These are phyloP conservation scores for Sarotherodon lohbergeri DNA, from an alignment of 2,113 vertebrate species.

Conservation along the genomic window DNA sequence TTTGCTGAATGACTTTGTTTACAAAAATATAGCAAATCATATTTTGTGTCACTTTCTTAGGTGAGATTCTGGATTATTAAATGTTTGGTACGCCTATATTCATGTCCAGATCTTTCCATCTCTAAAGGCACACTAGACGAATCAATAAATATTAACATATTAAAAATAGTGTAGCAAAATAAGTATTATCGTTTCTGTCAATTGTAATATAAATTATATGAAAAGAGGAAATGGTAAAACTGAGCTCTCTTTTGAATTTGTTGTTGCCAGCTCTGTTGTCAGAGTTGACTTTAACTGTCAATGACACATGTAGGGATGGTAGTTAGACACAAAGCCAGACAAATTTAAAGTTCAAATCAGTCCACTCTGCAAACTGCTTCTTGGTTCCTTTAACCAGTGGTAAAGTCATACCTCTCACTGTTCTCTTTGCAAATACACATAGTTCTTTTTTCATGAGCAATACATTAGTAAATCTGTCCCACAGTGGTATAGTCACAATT, in stretches of 20 bases:
- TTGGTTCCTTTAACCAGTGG: not conserved
- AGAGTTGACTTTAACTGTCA: not conserved
- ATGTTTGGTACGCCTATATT: not conserved
- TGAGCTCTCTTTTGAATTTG: not conserved
- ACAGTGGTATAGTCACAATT: not conserved
- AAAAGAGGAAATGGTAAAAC: not conserved
- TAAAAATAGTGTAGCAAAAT: not conserved
- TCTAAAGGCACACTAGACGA: not conserved
- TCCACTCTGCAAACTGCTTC: not conserved
- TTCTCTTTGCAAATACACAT: not conserved
- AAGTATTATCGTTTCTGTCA: not conserved
- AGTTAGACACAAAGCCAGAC: not conserved
- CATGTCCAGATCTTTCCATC: not conserved
- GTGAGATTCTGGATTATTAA: not conserved
- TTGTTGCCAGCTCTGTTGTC: not conserved
- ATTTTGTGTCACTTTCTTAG: not conserved
- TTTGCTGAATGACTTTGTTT: not conserved
- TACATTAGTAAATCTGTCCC: not conserved
- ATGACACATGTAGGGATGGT: not conserved
- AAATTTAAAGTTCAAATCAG: not conserved
- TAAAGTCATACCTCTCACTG: not conserved
- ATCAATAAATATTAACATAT: not conserved
- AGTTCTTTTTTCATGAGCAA: not conserved
- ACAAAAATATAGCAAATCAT: not conserved
- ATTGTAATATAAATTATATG: not conserved